Conservation (phyloP, 2,797 vertebrate genomes). For the Darevskia mixta region DNA sequence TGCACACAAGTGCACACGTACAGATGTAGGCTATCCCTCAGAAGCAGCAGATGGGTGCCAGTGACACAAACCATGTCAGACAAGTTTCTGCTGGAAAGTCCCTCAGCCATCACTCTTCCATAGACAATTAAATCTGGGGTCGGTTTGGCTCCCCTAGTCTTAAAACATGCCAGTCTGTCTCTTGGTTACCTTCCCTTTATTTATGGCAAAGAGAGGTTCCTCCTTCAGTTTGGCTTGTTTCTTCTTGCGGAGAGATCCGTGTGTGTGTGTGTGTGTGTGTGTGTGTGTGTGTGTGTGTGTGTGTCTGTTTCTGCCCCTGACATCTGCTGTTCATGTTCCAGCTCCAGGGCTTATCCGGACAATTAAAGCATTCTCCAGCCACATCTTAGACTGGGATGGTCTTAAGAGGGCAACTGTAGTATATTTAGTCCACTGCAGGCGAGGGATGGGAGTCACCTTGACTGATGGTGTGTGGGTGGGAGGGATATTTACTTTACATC, state of each 20-base stretch:
- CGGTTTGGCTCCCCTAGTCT: not conserved
- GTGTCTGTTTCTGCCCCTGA: not conserved
- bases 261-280: no score
- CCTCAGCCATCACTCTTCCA: conserved; percentile 28
- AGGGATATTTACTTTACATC: not conserved
- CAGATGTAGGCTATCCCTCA: conserved; percentile 65
- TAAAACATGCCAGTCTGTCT: not conserved
- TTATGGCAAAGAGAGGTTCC: not conserved
- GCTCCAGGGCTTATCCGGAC: not conserved
- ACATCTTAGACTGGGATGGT: not conserved
- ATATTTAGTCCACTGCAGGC: not conserved
- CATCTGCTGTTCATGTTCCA: not conserved
- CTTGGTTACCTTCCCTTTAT: conserved; percentile 9
- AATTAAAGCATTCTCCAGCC: not conserved
- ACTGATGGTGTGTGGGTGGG: not conserved
- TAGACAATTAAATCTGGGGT: not conserved
- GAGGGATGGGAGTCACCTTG: not conserved
- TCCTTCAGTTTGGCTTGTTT: not conserved
- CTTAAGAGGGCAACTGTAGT: not conserved
- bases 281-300: no score
- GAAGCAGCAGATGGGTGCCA: conserved; percentile 43
- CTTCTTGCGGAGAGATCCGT: not conserved
- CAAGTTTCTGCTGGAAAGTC: conserved; percentile 68
- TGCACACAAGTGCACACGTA: conserved; percentile 41
- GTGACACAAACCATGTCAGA: conserved; percentile 61